Percentiles rank a stretch among this genome's conserved stretches.
Conservation (phyloP, 2,888 invertebrate genomes). For the Lithophane ornitopus region DNA sequence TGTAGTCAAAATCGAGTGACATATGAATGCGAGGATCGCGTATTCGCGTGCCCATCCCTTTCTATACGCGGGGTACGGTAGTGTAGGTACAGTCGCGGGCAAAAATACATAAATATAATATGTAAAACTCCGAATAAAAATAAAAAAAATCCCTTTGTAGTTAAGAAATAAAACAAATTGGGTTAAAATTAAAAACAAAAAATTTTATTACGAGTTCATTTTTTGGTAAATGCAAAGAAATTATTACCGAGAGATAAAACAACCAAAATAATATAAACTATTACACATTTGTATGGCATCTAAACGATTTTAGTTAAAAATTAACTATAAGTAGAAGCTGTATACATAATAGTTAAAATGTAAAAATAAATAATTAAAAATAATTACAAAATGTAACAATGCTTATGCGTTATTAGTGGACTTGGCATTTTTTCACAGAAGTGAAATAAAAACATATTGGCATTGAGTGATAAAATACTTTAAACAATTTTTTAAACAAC, state of each 20-base stretch:
- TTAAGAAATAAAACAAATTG: slow-evolving; percentile 63
- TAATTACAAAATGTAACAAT: slow-evolving; percentile 82
- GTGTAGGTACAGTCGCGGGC: not conserved
- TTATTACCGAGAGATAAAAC: slow-evolving; percentile 84
- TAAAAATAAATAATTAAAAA: slow-evolving; percentile 79
- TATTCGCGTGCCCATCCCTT: too few species aligned
- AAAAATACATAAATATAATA: not conserved
- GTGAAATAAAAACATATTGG: slow-evolving; percentile 20
- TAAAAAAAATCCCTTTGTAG: too few species aligned
- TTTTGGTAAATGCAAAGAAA: slow-evolving; percentile 89
- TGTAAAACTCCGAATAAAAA: not conserved
- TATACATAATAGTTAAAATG: slow-evolving; percentile 78
- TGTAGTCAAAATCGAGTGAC: too few species aligned
- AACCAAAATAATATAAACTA: slow-evolving; percentile 81
- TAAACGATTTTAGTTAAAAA: slow-evolving; percentile 76
- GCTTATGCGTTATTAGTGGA: slow-evolving; percentile 69
- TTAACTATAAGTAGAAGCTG: slow-evolving; percentile 85
- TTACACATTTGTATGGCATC: slow-evolving; percentile 82
- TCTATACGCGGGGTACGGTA: too few species aligned
- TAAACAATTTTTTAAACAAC: not conserved
- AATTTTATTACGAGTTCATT: slow-evolving; percentile 81
- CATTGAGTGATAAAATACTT: slow-evolving; percentile 13
- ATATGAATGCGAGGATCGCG: too few species aligned
- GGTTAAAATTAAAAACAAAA: slow-evolving; percentile 78
- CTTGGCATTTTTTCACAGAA: slow-evolving; percentile 81